Evolutionary conservation across 2,888 invertebrate species (phyloP), one percentile per base, ranked within the genome.

Genomic region (Hemicrepidius hirtus): DNA sequence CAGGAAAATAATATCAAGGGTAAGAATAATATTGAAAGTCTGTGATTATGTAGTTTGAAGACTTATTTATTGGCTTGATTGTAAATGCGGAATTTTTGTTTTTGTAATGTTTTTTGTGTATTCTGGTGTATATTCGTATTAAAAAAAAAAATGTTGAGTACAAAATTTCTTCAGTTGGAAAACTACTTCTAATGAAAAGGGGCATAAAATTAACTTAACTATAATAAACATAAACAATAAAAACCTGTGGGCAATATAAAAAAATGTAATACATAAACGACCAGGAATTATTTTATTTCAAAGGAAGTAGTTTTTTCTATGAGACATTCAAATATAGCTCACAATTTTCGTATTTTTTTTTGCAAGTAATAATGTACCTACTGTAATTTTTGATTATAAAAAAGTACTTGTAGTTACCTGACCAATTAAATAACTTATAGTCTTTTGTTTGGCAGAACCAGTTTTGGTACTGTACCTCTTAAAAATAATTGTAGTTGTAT

Each of bases 1-100:
- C n/a, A 16, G n/a, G 18, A 46, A 2, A 24, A 24, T 3, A 46
- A 16, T 32, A 32, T 10, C 20, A 59, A 59, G 59, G 59, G 59
- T 40, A 59, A 59, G 28, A 50, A 50, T 65, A 65, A 65, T n/a
- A n/a, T 37, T 62, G 50, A 46, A 62, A 50, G 60, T 68, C 68
- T 68, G 68, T 68, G 68, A 68, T 68, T 68, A 40, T 49, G 59
- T 68, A 68, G 62, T 68, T 46, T 16, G 20, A 46, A 41, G 21
- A 13, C 18, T 60, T 21, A 53, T 53, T 53, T 53, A 53, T 37
- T n/a, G 41, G 41, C 60, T 60, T 41, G 20, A 21, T 60, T 24
- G 18, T 53, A 18, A 28, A 53, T 3, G 53, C n/a, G 1, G 9
- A 20, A 20, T 49, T 12, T 49, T n/a, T n/a, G n/a, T n/a, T 49